Evolutionary conservation across 2,797 vertebrate genomes (phyloP).

Genomic region (Esox masquinongy): DNA sequence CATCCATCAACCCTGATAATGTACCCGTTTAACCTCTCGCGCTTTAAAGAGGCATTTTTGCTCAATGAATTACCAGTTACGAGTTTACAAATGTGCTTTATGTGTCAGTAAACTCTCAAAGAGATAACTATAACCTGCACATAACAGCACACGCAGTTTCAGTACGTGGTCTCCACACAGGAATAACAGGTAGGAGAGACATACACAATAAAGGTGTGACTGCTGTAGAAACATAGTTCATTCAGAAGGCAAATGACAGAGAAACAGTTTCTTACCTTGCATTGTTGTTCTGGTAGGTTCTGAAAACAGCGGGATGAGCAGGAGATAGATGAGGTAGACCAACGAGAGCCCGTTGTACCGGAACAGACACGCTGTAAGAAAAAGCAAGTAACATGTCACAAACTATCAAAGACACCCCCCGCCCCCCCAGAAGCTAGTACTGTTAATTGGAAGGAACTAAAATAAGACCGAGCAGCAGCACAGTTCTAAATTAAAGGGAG

Average conservation of each 20-base stretch:
- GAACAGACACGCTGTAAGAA: conserved; percentile 89
- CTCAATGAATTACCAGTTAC: not conserved
- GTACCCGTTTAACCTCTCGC: not conserved
- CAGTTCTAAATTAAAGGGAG: not conserved
- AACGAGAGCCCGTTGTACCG: conserved; percentile 97
- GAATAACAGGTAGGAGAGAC: not conserved
- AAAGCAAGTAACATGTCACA: not conserved
- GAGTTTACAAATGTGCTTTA: not conserved
- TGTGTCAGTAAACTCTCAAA: not conserved
- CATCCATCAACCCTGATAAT: not conserved
- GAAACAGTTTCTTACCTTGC: conserved; percentile 83
- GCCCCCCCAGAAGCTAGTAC: not conserved
- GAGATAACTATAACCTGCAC: not conserved
- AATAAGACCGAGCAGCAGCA: not conserved
- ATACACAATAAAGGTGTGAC: not conserved
- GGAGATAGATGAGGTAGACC: conserved; percentile 98
- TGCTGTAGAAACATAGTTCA: not conserved
- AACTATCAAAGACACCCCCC: not conserved
- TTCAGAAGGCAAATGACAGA: conserved; percentile 3
- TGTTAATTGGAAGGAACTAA: conserved; percentile 6
- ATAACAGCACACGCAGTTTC: not conserved
- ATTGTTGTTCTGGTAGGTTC: conserved; percentile 92
- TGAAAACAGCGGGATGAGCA: conserved; percentile 94
- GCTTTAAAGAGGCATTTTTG: not conserved
- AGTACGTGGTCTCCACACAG: not conserved